Evolutionary conservation across 1,140 invertebrate genomes (phyloP).

Genomic region (Lucilia sericata): DNA sequence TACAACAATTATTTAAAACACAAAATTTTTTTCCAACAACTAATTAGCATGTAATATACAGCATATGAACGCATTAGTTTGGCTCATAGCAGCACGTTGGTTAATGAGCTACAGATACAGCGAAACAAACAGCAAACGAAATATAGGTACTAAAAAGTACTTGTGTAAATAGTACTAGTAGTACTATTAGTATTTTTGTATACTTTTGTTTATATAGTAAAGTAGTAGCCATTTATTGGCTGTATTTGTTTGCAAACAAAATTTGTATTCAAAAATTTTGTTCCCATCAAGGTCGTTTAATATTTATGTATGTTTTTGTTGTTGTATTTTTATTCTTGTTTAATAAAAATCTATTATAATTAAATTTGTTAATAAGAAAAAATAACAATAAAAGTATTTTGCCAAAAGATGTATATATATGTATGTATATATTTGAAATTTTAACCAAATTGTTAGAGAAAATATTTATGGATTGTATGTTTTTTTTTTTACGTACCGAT

Average conservation of each 20-base stretch:
- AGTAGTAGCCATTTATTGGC: background rate
- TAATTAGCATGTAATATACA: background rate
- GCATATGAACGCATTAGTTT: background rate
- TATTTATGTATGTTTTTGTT: background rate
- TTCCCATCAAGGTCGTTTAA: conserved; percentile 4
- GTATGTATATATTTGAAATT: background rate
- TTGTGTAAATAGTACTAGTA: background rate
- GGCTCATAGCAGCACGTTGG: background rate
- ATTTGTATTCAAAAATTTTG: background rate
- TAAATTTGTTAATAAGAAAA: background rate
- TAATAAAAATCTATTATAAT: background rate
- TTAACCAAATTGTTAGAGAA: too few species aligned
- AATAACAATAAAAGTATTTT: background rate
- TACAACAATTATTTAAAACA: too few species aligned
- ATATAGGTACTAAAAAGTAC: background rate
- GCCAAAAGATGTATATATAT: background rate
- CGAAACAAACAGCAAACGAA: too few species aligned
- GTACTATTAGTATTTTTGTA: too few species aligned
- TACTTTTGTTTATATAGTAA: background rate
- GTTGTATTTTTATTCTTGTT: too few species aligned
- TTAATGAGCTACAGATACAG: too few species aligned
- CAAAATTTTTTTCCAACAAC: too few species aligned
- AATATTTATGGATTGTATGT: too few species aligned
- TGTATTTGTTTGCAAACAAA: background rate
- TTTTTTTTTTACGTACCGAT: background rate